Evolutionary conservation across 2,113 vertebrate genomes (phyloP).

Genomic region (Eidolon helvum): DNA sequence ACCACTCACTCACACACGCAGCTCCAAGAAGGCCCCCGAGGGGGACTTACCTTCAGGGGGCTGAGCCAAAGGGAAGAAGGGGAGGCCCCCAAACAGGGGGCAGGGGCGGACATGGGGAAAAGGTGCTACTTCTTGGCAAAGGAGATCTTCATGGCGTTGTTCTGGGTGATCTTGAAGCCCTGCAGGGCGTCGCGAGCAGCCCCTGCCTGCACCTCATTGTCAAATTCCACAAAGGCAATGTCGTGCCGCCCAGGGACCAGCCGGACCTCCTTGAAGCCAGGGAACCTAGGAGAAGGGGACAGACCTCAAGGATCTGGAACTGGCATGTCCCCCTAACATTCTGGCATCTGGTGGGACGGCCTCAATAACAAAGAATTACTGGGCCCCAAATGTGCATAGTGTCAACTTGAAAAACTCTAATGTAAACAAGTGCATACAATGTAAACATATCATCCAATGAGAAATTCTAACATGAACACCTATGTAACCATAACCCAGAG

Average conservation of each 20-base stretch:
- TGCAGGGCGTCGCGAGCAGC: slow-evolving; percentile 92
- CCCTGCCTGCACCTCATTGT: slow-evolving; percentile 93
- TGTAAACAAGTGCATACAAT: not conserved
- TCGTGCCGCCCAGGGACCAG: slow-evolving; percentile 94
- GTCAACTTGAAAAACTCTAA: not conserved
- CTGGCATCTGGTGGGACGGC: not conserved
- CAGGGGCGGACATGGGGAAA: not conserved
- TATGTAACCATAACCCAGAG: not conserved
- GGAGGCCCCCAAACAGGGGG: not conserved
- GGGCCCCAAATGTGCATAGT: not conserved
- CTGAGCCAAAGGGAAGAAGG: slow-evolving; percentile 28
- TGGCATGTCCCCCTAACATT: not conserved
- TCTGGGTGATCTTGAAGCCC: slow-evolving; percentile 94
- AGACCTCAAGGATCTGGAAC: not conserved
- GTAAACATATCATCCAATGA: not conserved
- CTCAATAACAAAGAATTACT: not conserved
- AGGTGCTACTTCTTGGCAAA: slow-evolving; percentile 92
- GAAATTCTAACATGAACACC: not conserved
- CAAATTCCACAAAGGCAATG: slow-evolving; percentile 97
- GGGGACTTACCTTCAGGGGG: slow-evolving; percentile 73
- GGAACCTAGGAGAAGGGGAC: slow-evolving; percentile 84
- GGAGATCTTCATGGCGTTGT: slow-evolving; percentile 96
- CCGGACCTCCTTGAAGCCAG: slow-evolving; percentile 96
- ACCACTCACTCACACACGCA: slow-evolving; percentile 61
- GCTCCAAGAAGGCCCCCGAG: slow-evolving; percentile 59